Evolutionary conservation across 2,797 vertebrate species (phyloP), one percentile per base, ranked within the genome.

Genomic region (Paedocypris micromegethes): DNA sequence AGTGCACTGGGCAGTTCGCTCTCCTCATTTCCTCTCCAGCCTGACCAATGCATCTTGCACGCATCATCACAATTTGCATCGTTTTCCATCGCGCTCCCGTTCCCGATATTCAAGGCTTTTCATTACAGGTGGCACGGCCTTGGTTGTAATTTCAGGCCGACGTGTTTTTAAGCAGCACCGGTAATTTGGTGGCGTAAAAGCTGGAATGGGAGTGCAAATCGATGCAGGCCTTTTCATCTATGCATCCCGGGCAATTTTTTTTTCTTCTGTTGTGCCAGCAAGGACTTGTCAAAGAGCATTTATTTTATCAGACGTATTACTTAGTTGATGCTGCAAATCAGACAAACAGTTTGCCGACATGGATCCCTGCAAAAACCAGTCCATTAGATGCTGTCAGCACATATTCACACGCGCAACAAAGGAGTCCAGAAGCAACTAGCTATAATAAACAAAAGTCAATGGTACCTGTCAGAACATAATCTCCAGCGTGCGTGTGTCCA

Each of bases 41-140:
- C 66, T 63, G 64, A 47, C 69, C 72, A 23, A 70, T 72, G 70
- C 55, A 47, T 75, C 76, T 74, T 65, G 5, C 64, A 43, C 68
- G 5, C 81, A 78, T 82, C 81, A 81, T 81, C 77, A 70, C 68
- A 81, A 80, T 86, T 72, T 86, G 66, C 78, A 82, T 78, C 77
- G 59, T 66, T 82, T 84, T 81, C 71, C 73, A 43, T 58, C 74
- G 77, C 44, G 9, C 52, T 58, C 69, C 70, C 73, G 74, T 82
- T 78, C 72, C 70, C 72, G 45, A 83, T 78, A 83, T 80, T 53
- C 53, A 40, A 3, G 53, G 41, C 44, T 23, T 46, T 38, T 41
- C 57, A 9, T 71, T 64, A 57, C 57, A 53, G 23, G 50, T 64
- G 38, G 53, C 7, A 43, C 55, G 9, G 57, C 48, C 53, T n/a